Evolutionary conservation across 2,113 vertebrate species (phyloP).

Genomic region (Pelvicachromis taeniatus): DNA sequence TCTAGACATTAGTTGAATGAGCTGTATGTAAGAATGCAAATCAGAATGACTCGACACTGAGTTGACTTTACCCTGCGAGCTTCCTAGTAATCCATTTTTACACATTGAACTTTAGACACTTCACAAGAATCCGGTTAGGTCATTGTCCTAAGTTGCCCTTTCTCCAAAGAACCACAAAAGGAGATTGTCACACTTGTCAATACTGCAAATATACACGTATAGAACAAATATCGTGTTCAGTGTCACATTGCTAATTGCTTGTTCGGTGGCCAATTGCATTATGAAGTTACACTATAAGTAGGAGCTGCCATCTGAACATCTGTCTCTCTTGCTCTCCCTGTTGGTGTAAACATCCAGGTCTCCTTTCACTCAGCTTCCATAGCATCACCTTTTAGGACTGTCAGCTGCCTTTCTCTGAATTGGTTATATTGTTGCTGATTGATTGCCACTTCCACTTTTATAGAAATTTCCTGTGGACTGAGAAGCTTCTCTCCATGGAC

Average conservation of each 20-base stretch:
- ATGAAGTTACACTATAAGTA: not conserved
- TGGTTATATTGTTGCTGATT: not conserved
- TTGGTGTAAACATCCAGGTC: not conserved
- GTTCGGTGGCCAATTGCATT: accelerated
- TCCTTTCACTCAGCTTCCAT: not conserved
- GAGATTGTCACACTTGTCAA: not conserved
- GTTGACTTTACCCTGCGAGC: not conserved
- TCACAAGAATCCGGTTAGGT: not conserved
- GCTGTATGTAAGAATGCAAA: not conserved
- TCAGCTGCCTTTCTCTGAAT: not conserved
- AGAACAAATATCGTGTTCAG: not conserved
- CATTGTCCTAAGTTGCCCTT: not conserved
- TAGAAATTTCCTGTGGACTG: not conserved
- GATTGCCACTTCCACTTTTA: not conserved
- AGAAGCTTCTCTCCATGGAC: not conserved
- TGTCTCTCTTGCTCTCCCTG: not conserved
- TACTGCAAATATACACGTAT: not conserved
- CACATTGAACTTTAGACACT: not conserved
- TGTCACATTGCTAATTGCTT: not conserved
- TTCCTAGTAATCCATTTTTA: not conserved
- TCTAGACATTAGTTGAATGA: not conserved
- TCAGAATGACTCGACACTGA: not conserved
- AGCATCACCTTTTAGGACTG: not conserved
- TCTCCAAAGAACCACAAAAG: not conserved
- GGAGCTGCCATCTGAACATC: not conserved